Conservation (phyloP, 2,113 vertebrate genomes). For the Podarcis cretensis region DNA sequence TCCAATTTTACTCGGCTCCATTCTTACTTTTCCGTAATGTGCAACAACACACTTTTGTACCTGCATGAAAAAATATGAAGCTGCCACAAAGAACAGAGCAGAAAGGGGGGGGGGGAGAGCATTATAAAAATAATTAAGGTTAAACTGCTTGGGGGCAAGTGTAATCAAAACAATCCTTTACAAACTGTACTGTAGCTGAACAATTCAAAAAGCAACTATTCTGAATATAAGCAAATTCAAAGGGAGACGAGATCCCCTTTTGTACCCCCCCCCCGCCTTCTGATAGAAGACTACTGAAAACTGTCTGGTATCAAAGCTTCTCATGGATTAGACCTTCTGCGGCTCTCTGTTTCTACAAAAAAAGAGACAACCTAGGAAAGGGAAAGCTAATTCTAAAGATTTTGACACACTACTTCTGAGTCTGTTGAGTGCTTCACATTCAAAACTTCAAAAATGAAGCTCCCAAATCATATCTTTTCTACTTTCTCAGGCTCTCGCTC, state of each 20-base stretch:
- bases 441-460: slow-evolving; percentile 70
- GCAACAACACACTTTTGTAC: slow-evolving; percentile 20
- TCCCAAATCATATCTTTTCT: slow-evolving; percentile 71
- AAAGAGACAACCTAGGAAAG: slow-evolving; percentile 47
- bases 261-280: slow-evolving; percentile 1
- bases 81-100: neutral
- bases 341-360: slow-evolving; percentile 57
- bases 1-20: neutral
- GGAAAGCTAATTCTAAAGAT: slow-evolving; percentile 69
- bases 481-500: slow-evolving; percentile 73
- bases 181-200: slow-evolving; percentile 38
- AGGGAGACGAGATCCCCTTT: neutral
- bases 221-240: slow-evolving; percentile 49
- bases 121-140: slow-evolving; percentile 40
- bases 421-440: slow-evolving; percentile 68
- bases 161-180: slow-evolving; percentile 1
- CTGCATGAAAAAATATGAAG: slow-evolving; percentile 32
- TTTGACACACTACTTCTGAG: slow-evolving; percentile 65
- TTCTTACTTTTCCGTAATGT: neutral
- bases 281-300: slow-evolving; percentile 46
- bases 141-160: slow-evolving; percentile 14
- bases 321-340: slow-evolving; percentile 53
- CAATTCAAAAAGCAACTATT: slow-evolving; percentile 37
- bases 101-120: neutral
- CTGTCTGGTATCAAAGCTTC: slow-evolving; percentile 47